Evolutionary conservation across 30 jellyfish, hydroid and myxozoan genomes (phyloP).

Genomic region (Turritopsis rubra): DNA sequence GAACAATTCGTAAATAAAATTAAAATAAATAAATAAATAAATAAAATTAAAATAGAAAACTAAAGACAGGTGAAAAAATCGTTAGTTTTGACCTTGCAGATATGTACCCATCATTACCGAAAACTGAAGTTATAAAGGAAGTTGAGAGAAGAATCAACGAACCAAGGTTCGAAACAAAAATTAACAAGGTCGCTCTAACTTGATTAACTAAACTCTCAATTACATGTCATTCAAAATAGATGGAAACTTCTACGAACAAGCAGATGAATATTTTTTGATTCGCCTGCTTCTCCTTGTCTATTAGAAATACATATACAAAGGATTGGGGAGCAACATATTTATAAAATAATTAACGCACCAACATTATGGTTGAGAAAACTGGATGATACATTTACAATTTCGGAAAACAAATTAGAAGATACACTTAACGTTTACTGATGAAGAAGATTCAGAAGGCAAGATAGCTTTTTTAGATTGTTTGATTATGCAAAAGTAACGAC

Average conservation of each 20-base stretch:
- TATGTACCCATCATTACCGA: constrained; percentile 18
- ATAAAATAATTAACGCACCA: neutral
- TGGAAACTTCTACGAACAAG: neutral
- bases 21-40: neutral
- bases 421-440: neutral
- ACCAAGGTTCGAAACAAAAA: neutral
- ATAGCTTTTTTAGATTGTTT: neutral
- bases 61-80: neutral
- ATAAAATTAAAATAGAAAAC: neutral
- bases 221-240: constrained; percentile 14
- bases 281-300: neutral
- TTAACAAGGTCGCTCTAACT: neutral
- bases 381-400: constrained; percentile 14
- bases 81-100: constrained; percentile 23
- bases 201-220: neutral
- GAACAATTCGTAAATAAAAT: constrained; percentile 3
- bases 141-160: neutral
- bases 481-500: neutral
- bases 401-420: neutral
- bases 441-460: neutral
- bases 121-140: neutral
- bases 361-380: neutral
- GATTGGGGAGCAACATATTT: neutral
- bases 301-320: neutral
- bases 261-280: neutral